Evolutionary conservation across 2,797 vertebrate genomes (phyloP).

Genomic region (Gephyroberyx darwinii): DNA sequence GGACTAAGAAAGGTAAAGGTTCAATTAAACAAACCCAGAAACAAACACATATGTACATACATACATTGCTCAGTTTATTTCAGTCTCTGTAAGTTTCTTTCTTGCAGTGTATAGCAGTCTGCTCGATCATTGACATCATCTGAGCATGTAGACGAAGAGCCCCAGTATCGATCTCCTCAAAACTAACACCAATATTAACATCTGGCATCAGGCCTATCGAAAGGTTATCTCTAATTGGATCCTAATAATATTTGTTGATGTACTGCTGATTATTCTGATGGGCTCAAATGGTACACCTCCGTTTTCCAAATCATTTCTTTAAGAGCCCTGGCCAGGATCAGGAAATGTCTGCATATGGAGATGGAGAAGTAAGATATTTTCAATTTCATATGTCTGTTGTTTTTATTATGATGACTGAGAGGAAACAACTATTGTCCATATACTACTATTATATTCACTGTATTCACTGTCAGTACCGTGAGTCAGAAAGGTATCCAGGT

Average conservation of each 20-base stretch:
- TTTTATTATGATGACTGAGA: slow-evolving; percentile 1
- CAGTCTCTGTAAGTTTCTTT: too few relatives aligned
- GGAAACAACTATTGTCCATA: neutral
- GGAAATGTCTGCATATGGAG: slow-evolving; percentile 79
- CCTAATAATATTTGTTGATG: slow-evolving; percentile 24
- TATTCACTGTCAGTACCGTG: neutral
- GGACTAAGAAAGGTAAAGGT: neutral
- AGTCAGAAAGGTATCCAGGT: neutral
- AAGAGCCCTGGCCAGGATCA: slow-evolving; percentile 81
- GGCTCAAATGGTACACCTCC: slow-evolving; percentile 67
- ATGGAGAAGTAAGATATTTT: slow-evolving; percentile 84
- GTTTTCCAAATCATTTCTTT: slow-evolving; percentile 79
- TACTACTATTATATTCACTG: neutral
- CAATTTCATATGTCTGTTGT: slow-evolving; percentile 44
- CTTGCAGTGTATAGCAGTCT: slow-evolving; percentile 3
- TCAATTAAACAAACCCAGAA: neutral
- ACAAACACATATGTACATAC: too few relatives aligned
- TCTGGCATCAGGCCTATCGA: neutral
- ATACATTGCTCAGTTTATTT: too few relatives aligned
- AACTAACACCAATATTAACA: slow-evolving; percentile 10
- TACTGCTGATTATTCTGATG: slow-evolving; percentile 34
- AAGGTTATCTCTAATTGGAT: slow-evolving; percentile 16
- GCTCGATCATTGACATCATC: slow-evolving; percentile 42
- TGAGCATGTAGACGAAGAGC: slow-evolving; percentile 35
- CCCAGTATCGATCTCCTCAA: slow-evolving; percentile 11